Base-by-base conservation (phyloP, 2,113 vertebrate genomes). In the Anas platyrhynchos region DNA sequence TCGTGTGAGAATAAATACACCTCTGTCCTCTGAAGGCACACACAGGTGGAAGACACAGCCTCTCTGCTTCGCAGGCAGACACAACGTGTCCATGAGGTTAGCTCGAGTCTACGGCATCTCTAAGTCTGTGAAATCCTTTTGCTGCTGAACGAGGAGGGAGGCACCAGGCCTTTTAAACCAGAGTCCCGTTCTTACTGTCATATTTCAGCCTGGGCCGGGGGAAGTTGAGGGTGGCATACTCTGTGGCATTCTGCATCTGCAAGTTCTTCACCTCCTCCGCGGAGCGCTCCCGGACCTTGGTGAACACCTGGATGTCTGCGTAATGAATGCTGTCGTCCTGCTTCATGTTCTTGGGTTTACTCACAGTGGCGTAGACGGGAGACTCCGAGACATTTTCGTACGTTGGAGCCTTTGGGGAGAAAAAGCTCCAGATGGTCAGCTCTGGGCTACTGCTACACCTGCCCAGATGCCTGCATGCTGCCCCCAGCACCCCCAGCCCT, bases 151-250 rank as follows among this genome's bases (percentile, higher is more conserved):
- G 31, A 89, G 23, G 22, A 76, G 20, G 8, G 61, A 29, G 25
- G 63, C 72, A n/a, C 0, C 50, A 4, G 54, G 48, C 11, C n/a
- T 27, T 7, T 96, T 91, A 98, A 20, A 98, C 98, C 58, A 98
- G 56, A 31, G 98, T 98, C 41, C 98, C 97, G 0, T 97, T 97
- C 29, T 97, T 97, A 88, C 97, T 97, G 86, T 98, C 97, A 2
- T 96, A 97, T 46, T 84, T 97, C 29, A 94, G 95, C 32, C 96
- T 80, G 76, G 95, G 89, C 75, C 96, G 86, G 29, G 97, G 97
- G 80, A 99, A 99, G 93, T 97, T 97, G 81, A 99, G 98, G 25
- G 97, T 98, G n/a, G 98, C 98, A 7, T 99, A 99, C 17, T 98
- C 98, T 0, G 98, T 98, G 21, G 97, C 91, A 9, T 92, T 96